A percentile compares a stretch with the other conserved stretches of the same genome.
Conservation (phyloP, 2,797 vertebrate genomes). For the Semaprochilodus insignis region DNA sequence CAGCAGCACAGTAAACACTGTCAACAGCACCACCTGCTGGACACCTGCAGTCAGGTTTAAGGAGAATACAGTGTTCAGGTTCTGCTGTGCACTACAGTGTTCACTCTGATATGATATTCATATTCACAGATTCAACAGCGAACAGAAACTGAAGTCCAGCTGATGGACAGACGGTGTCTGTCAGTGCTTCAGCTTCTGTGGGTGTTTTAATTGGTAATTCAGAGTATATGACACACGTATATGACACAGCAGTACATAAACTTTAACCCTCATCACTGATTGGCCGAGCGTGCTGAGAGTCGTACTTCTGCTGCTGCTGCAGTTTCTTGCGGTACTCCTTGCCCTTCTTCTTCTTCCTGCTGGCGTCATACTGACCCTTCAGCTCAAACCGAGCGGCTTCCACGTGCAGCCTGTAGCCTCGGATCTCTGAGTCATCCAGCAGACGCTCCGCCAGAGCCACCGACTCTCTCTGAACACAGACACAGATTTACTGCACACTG, state of each 20-base stretch:
- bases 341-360: conserved; percentile 94
- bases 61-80: no score
- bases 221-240: no score
- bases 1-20: neutral
- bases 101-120: no score
- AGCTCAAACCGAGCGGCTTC: conserved; percentile 92
- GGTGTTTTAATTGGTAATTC: no score
- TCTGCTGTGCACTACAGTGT: no score
- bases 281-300: neutral
- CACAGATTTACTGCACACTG: neutral
- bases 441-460: conserved; percentile 88
- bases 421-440: conserved; percentile 91
- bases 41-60: no score
- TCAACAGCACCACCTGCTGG: neutral
- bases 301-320: conserved; percentile 89
- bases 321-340: conserved; percentile 95
- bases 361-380: conserved; percentile 94
- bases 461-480: conserved; percentile 83
- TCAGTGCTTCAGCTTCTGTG: no score
- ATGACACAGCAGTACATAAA: no score
- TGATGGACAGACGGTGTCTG: no score
- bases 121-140: no score
- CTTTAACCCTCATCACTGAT: no score
- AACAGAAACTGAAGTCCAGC: no score
- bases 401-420: conserved; percentile 92